phyloP scores from a whole-genome alignment of 2,113 vertebrate species.

The Laticauda laticaudata region DNA sequence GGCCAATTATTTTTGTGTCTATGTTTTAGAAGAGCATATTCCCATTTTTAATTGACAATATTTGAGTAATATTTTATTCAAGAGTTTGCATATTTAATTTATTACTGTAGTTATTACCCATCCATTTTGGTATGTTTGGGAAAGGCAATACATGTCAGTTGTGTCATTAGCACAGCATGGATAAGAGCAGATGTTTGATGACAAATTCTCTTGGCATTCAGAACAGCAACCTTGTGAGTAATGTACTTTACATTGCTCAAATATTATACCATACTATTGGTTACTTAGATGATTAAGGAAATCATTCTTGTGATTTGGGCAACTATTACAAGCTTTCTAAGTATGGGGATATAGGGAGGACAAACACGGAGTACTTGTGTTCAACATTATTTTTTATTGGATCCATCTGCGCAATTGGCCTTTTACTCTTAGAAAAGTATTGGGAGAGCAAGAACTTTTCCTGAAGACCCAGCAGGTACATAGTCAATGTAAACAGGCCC shows the following conservation, averaged over 20 bases:
- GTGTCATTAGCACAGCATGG: neutral
- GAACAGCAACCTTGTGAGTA: neutral
- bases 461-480: neutral
- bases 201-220: neutral
- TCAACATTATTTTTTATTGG: neutral
- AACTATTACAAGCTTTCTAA: neutral
- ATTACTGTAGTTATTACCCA: neutral
- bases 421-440: neutral
- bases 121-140: neutral
- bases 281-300: neutral
- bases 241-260: neutral
- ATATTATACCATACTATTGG: neutral
- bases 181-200: neutral
- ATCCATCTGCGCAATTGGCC: neutral
- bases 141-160: neutral
- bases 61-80: neutral
- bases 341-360: neutral
- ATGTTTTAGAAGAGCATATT: neutral
- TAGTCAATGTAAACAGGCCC: neutral
- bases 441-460: neutral
- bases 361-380: neutral
- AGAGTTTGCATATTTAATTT: neutral
- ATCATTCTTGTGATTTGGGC: neutral
- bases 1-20: neutral
- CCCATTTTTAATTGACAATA: neutral